Base-by-base conservation (phyloP, 1,140 invertebrate genomes). In the Acromyrmex charruanus region DNA sequence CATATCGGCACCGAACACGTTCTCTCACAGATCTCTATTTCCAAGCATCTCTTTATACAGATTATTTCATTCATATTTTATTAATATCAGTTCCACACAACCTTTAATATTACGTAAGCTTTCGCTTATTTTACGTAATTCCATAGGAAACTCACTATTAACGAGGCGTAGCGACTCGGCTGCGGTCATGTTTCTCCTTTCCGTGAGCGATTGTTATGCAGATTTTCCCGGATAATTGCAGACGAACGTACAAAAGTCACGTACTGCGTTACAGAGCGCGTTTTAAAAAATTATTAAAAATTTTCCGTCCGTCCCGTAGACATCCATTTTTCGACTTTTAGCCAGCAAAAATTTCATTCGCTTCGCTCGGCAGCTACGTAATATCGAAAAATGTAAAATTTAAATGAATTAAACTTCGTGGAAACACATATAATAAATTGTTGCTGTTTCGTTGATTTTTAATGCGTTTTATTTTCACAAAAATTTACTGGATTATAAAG, bases 41-140 rank as follows among this genome's bases (percentile, higher is more conserved):
- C 90, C 91, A 94, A 94, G 93, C 93, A 94, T 95, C 92, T 94
- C 91, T 94, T 66, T 94, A 91, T 93, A 28, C 35, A 65, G 85
- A 93, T 91, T 92, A 80, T 91, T 93, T 94, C 88, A 93, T 94
- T 93, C 93, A 93, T 93, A 93, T 93, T 94, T 92, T 87, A 94
- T 93, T 92, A 93, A 92, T 94, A 92, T 92, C 87, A 91, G 85
- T 93, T 93, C 87, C 90, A 92, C 86, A 92, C 68, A 84, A 84
- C 91, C 89, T 94, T 44, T 93, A 89, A 93, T 93, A 93, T 93
- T 87, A 94, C 89, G 93, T 93, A 93, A 95, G 94, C 94, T 95
- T 95, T 94, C 91, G 95, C 95, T 95, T 95, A 90, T 91, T 94
- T 94, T 94, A 93, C 92, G 89, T 94, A 92, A 92, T 92, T 93